Percentiles rank a stretch among this genome's conserved stretches.
phyloP scores from a whole-genome alignment of 2,113 vertebrate genomes.

The Phyllostomus hastatus region DNA sequence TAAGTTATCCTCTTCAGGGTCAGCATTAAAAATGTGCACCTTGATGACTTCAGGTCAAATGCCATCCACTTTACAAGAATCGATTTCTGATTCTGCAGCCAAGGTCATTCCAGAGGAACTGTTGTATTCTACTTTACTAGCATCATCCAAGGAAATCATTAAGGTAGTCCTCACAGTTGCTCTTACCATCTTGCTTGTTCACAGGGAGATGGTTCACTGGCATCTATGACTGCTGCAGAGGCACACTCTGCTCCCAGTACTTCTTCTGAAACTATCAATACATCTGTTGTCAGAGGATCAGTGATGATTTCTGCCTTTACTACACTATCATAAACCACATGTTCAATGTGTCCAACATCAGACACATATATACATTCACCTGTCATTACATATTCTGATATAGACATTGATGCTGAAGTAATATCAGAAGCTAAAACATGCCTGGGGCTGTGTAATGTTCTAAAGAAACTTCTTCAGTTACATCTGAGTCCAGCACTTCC shows the following conservation, averaged over 20 bases:
- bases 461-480: constrained; percentile 90
- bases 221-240: constrained; percentile 89
- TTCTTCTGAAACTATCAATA: constrained; percentile 86
- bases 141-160: constrained; percentile 99
- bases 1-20: constrained; percentile 97
- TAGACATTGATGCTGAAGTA: constrained; percentile 85
- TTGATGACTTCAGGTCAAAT: constrained; percentile 96
- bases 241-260: constrained; percentile 87
- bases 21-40: constrained; percentile 99
- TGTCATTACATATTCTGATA: constrained; percentile 83
- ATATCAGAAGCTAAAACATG: constrained; percentile 88
- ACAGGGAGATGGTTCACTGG: constrained; percentile 84
- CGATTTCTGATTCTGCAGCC: constrained; percentile 89
- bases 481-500: constrained; percentile 84
- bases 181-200: constrained; percentile 87
- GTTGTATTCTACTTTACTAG: constrained; percentile 95
- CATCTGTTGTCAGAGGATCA: constrained; percentile 82
- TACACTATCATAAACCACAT: constrained; percentile 87
- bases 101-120: constrained; percentile 93
- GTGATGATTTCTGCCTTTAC: constrained; percentile 91
- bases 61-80: constrained; percentile 94
- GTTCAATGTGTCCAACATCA: constrained; percentile 84
- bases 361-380: constrained; percentile 84
- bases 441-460: constrained; percentile 92
- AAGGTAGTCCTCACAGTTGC: constrained; percentile 96